Percentiles rank a stretch among this genome's conserved stretches.
These are phyloP conservation scores for Cryptophagus acutangulus DNA, from an alignment of 2,888 invertebrate genomes.

Conservation along the genomic window DNA sequence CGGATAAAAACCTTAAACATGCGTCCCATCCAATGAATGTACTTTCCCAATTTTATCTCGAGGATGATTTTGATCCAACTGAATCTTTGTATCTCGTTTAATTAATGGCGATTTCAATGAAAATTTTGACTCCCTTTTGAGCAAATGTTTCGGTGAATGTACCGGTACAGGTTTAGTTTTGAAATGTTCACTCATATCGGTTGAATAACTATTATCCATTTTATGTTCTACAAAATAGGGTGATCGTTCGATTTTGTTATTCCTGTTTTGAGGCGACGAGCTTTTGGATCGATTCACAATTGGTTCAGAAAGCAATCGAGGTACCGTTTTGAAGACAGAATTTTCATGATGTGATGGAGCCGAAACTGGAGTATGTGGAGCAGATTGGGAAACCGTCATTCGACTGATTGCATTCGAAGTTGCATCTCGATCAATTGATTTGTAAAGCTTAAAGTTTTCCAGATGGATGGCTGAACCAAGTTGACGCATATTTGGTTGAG, in stretches of 20 bases:
- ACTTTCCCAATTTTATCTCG: constrained; percentile 1
- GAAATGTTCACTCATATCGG: constrained; percentile 28
- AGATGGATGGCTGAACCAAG: constrained; percentile 42
- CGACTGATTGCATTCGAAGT: constrained; percentile 35
- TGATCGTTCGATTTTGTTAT: constrained; percentile 23
- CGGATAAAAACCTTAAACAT: constrained; percentile 1
- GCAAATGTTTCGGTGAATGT: constrained; percentile 39
- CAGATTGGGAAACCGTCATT: constrained; percentile 45
- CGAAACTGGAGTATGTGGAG: constrained; percentile 47
- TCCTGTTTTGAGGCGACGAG: constrained; percentile 11
- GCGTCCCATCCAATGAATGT: constrained; percentile 2
- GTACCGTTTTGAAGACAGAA: constrained; percentile 39
- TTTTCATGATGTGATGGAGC: constrained; percentile 39
- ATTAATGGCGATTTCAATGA: constrained; percentile 41
- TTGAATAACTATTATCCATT: constrained; percentile 18
- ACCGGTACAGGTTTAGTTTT: constrained; percentile 38
- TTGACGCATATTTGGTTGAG: constrained; percentile 47
- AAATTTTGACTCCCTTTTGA: constrained; percentile 42
- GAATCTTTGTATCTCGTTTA: constrained; percentile 39
- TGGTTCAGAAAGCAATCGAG: constrained; percentile 45
- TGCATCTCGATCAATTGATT: constrained; percentile 41
- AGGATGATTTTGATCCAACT: constrained; percentile 28
- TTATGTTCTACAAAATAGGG: constrained; percentile 26
- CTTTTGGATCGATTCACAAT: constrained; percentile 25
- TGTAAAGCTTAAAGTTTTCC: constrained; percentile 41